Base-by-base conservation (phyloP, 2,113 vertebrate species). In the Marcusenius ussheri region DNA sequence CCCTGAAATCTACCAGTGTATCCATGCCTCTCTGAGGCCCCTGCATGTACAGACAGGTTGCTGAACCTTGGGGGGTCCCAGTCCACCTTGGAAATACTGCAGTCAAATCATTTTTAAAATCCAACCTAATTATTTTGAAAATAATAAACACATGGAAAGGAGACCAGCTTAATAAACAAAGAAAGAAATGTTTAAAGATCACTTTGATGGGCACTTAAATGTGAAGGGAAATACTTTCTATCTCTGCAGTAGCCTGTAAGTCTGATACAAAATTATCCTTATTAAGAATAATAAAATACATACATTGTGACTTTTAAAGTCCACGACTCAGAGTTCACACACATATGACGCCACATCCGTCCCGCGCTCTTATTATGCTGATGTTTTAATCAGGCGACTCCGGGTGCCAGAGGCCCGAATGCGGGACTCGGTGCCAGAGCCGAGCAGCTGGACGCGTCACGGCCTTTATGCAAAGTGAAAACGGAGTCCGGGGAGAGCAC, bases 381-480 rank as follows among this genome's bases (percentile, higher is more conserved):
- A 84, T 84, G 80, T 84, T n/a, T 83, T 47, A 84, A 84, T 47
- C 80, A 84, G 80, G 8, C 77, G 7, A 45, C 77, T 83, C 80
- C 19, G 42, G 17, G 80, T 19, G 39, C 80, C 80, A n/a, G 42
- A 0, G 45, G 17, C 80, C 42, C 19, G 6, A 24, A 17, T 8
- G 15, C 1, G 19, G 35, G n/a, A 31, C 74, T 39, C 35, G 0
- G 74, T 80, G 74, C 74, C 77, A 83, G 42, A 10, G 77, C 15
- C 77, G 19, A 42, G 77, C 77, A 83, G 31, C 42, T 45, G 77
- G 35, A 45, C 13, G 77, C 19, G 39, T 83, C 77, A 45, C 19
- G 77, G 77, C 77, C 77, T 21, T 83, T 83, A 83, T 83, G 19
- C 77, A 83, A 83, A 83, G 77, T 83, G 77, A 83, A 83, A 83